Evolutionary conservation across 2,113 vertebrate genomes (phyloP).

Genomic region (Sceloporus tristichus): DNA sequence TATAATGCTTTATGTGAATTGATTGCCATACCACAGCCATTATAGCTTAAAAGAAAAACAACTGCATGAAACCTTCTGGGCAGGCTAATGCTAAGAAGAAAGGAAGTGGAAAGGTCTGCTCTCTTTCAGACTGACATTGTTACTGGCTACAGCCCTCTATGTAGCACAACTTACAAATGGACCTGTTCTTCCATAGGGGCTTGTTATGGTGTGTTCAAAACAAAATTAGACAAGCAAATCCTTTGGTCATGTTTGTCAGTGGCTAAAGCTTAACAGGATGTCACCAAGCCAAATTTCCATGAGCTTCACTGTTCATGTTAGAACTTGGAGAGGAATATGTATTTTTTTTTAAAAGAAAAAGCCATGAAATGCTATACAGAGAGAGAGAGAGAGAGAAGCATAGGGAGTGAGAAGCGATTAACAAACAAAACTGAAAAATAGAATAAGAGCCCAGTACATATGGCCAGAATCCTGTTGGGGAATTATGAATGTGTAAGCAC

Average conservation of each 20-base stretch:
- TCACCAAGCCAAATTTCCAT: neutral
- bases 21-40: constrained; percentile 20
- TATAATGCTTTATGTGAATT: constrained; percentile 25
- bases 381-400: no score
- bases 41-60: constrained; percentile 28
- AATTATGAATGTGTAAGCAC: no score
- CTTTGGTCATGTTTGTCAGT: neutral
- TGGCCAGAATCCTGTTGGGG: no score
- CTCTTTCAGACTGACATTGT: constrained; percentile 34
- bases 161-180: neutral
- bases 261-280: constrained; percentile 14
- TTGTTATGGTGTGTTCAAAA: constrained; percentile 5
- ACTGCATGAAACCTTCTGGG: constrained; percentile 7
- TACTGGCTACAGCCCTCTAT: constrained; percentile 18
- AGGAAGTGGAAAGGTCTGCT: constrained; percentile 23
- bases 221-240: neutral
- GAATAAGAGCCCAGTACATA: no score
- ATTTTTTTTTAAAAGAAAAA: no score
- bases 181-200: neutral
- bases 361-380: no score
- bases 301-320: neutral
- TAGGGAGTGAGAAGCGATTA: no score
- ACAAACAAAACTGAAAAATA: no score
- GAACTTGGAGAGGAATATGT: neutral
- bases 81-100: constrained; percentile 18